Evolutionary conservation across 2,113 vertebrate species (phyloP).

Genomic region (Halcyon malimbica): DNA sequence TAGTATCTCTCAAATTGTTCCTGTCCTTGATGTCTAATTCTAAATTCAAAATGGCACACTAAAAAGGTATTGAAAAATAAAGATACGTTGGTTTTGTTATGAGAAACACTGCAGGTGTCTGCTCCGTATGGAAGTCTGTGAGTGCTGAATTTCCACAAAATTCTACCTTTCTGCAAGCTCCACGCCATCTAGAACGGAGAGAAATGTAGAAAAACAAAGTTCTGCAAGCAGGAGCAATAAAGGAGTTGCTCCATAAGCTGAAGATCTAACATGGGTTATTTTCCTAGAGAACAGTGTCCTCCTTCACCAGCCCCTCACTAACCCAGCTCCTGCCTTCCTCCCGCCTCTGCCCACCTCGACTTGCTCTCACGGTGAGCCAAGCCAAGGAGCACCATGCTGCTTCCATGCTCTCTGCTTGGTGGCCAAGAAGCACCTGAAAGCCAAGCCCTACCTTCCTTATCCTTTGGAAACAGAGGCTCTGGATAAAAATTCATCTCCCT

Average conservation of each 20-base stretch:
- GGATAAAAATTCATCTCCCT: not conserved
- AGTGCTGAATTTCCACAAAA: not conserved
- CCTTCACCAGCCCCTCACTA: not conserved
- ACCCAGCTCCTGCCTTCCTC: not conserved
- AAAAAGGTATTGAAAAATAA: not conserved
- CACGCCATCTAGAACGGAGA: fast-evolving
- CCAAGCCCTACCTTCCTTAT: not conserved
- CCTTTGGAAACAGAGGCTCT: not conserved
- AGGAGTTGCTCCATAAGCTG: not conserved
- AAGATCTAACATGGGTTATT: not conserved
- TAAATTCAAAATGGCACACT: slow-evolving; percentile 20
- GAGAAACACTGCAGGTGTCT: not conserved
- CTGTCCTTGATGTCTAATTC: not conserved
- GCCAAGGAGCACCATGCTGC: not conserved
- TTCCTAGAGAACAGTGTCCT: not conserved
- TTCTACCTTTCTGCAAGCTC: not conserved
- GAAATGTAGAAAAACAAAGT: not conserved
- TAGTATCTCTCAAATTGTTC: not conserved
- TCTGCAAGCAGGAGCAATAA: not conserved
- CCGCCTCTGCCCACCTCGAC: not conserved
- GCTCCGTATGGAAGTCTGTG: not conserved
- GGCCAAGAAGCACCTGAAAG: not conserved
- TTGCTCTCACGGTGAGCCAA: not conserved
- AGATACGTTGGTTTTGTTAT: not conserved
- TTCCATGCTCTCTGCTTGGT: fast-evolving